Evolutionary conservation across 2,797 vertebrate genomes (phyloP).

Genomic region (Botia almorhae): DNA sequence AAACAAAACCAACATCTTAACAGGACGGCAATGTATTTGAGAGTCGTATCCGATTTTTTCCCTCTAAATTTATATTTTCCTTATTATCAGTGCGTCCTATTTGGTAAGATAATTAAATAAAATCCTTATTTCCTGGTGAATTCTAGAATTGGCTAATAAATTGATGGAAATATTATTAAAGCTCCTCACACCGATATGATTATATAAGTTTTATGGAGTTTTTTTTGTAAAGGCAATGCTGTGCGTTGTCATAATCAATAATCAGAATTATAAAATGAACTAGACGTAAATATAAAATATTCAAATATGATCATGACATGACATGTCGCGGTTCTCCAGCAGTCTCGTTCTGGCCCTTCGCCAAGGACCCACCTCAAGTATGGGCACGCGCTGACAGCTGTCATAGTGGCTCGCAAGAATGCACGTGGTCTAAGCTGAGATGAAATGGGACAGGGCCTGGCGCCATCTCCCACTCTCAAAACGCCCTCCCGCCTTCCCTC

Average conservation of each 20-base stretch:
- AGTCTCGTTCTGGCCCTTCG: conserved; percentile 55
- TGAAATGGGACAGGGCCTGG: conserved; percentile 68
- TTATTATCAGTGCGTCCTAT: too few species aligned
- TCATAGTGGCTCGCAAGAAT: conserved; percentile 71
- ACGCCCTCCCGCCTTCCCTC: conserved; percentile 1
- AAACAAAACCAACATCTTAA: conserved; percentile 56
- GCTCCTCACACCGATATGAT: too few species aligned
- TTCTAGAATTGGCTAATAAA: too few species aligned
- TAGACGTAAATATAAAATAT: neutral
- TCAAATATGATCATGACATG: too few species aligned
- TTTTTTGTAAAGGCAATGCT: too few species aligned
- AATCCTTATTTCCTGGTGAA: too few species aligned
- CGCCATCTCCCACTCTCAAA: neutral
- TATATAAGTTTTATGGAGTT: too few species aligned
- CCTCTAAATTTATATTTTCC: too few species aligned
- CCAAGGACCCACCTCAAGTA: conserved; percentile 66
- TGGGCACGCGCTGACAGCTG: conserved; percentile 72
- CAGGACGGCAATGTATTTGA: conserved; percentile 1
- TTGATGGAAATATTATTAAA: too few species aligned
- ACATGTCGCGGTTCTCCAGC: too few species aligned
- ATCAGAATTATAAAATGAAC: neutral
- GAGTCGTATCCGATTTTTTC: neutral
- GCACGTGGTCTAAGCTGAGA: conserved; percentile 72
- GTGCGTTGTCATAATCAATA: too few species aligned
- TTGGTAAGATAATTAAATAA: too few species aligned